These are phyloP conservation scores for Subacronicta megacephala DNA, from an alignment of 2,888 invertebrate genomes.

Conservation along the genomic window DNA sequence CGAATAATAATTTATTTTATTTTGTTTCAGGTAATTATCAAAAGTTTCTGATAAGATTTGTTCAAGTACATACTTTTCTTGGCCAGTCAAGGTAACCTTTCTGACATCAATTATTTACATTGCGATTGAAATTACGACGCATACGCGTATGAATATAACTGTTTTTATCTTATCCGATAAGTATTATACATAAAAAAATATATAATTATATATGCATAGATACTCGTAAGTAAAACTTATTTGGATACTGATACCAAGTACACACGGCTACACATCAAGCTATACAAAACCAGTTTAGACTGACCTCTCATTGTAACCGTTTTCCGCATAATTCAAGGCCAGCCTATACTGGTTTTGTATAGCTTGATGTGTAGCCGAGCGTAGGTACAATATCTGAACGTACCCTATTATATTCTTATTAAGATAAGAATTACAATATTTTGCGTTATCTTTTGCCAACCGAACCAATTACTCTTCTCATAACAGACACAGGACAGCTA, in stretches of 20 bases:
- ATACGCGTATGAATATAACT: neutral
- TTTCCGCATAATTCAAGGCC: too few species aligned
- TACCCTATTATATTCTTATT: too few species aligned
- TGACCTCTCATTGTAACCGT: too few species aligned
- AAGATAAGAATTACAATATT: too few species aligned
- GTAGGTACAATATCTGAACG: too few species aligned
- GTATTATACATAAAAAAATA: neutral
- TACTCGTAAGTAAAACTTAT: too few species aligned
- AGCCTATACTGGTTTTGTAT: too few species aligned
- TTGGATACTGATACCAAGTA: neutral
- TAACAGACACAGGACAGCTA: conserved; percentile 11
- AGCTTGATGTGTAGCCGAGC: too few species aligned
- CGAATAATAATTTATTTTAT: conserved; percentile 18
- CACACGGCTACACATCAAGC: too few species aligned
- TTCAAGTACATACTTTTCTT: neutral
- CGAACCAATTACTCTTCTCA: conserved; percentile 18
- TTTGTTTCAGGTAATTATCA: conserved; percentile 61
- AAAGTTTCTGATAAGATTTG: conserved; percentile 1
- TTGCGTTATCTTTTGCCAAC: neutral
- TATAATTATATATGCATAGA: too few species aligned
- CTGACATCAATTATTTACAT: neutral
- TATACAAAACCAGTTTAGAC: too few species aligned
- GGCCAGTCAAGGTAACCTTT: conserved; percentile 2
- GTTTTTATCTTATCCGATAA: neutral
- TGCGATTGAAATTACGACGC: neutral